These are phyloP conservation scores for Polyodon spathula DNA, from an alignment of 2,113 vertebrate species.

Conservation along the genomic window DNA sequence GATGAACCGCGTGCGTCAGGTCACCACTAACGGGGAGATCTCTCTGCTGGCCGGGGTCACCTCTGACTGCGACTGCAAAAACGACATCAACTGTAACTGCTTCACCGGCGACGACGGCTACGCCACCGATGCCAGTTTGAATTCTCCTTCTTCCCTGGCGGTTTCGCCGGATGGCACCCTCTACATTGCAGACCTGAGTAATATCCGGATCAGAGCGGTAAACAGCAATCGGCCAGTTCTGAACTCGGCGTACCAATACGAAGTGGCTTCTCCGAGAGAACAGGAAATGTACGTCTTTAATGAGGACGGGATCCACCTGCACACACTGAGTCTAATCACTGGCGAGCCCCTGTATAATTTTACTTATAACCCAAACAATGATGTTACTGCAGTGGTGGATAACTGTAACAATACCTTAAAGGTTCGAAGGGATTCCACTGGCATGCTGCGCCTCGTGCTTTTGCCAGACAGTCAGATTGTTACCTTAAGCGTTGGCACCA, in stretches of 20 bases:
- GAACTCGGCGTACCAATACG: conserved; percentile 74
- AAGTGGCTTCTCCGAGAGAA: conserved; percentile 87
- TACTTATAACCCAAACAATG: conserved; percentile 74
- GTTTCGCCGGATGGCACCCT: conserved; percentile 91
- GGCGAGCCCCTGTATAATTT: conserved; percentile 93
- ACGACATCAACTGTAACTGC: conserved; percentile 97
- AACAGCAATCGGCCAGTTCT: conserved; percentile 77
- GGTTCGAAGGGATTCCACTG: conserved; percentile 73
- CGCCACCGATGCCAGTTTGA: conserved; percentile 87
- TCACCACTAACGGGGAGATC: conserved; percentile 93
- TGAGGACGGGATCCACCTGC: conserved; percentile 84
- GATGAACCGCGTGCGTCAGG: conserved; percentile 89
- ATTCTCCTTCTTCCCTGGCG: conserved; percentile 87
- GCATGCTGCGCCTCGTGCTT: conserved; percentile 79
- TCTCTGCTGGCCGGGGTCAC: conserved; percentile 86
- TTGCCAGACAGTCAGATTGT: conserved; percentile 91
- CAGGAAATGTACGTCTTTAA: conserved; percentile 95
- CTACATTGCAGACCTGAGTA: conserved; percentile 93
- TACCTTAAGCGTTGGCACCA: conserved; percentile 77
- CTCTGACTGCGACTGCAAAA: conserved; percentile 97
- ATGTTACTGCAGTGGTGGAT: conserved; percentile 74
- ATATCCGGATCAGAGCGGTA: conserved; percentile 90
- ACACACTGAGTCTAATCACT: conserved; percentile 88
- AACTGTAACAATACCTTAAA: conserved; percentile 87
- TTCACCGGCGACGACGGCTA: conserved; percentile 94